These are phyloP conservation scores for Aphaenogaster rudis DNA, from an alignment of 1,140 invertebrate species.

Conservation along the genomic window DNA sequence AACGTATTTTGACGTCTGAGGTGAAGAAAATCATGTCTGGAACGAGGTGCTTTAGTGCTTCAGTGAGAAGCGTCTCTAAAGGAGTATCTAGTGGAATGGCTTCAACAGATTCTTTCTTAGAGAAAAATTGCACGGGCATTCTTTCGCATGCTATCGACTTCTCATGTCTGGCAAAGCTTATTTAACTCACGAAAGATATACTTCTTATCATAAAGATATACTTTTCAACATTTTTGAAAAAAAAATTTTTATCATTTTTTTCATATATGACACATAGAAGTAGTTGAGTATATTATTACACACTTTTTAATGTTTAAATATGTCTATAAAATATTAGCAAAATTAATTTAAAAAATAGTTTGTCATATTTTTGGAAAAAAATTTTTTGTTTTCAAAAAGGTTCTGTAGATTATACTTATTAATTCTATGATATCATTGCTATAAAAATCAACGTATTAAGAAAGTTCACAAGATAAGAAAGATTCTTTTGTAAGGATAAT, in stretches of 20 bases:
- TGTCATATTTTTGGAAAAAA: background rate
- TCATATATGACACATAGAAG: background rate
- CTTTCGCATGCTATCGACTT: background rate
- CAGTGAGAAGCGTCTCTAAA: background rate
- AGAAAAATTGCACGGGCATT: constrained; percentile 52
- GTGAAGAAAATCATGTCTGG: constrained; percentile 28
- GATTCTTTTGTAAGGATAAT: constrained; percentile 10
- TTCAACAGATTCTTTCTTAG: constrained; percentile 26
- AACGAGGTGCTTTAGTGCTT: background rate
- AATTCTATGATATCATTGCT: background rate
- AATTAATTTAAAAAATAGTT: background rate
- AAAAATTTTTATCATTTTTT: no score
- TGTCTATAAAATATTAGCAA: background rate
- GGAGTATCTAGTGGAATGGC: constrained; percentile 8
- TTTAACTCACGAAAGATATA: background rate
- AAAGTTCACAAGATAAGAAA: background rate
- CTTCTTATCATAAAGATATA: background rate
- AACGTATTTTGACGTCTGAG: background rate
- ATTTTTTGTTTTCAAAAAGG: background rate
- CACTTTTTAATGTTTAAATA: background rate
- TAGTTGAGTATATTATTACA: background rate
- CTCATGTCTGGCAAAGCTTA: background rate
- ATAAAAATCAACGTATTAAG: background rate
- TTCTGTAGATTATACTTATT: background rate
- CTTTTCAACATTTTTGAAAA: no score